A percentile compares a stretch with the other conserved stretches of the same genome.
These are phyloP conservation scores for Protomyctophum bolini DNA, from an alignment of 2,113 vertebrate species.

Conservation along the genomic window DNA sequence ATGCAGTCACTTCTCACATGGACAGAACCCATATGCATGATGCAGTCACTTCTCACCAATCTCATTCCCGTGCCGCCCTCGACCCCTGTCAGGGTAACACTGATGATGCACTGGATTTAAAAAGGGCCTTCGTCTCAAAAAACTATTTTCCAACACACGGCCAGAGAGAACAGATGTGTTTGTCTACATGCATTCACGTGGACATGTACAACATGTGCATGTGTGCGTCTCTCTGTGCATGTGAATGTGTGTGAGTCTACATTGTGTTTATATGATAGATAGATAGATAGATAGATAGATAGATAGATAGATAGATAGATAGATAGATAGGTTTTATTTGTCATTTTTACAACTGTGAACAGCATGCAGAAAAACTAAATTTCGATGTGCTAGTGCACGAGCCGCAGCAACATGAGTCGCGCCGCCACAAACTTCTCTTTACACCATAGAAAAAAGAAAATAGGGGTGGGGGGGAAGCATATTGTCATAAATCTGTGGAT, in stretches of 20 bases:
- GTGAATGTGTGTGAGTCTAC: neutral
- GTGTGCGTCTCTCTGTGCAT: slow-evolving; percentile 9
- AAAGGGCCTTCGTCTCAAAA: slow-evolving; percentile 21
- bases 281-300: too few relatives aligned
- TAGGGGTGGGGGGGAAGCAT: too few relatives aligned
- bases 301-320: too few relatives aligned
- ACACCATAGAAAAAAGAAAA: too few relatives aligned
- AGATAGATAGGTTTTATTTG: too few relatives aligned
- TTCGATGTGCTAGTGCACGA: too few relatives aligned
- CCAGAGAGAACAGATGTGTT: slow-evolving; percentile 45
- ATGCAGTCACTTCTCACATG: slow-evolving; percentile 17
- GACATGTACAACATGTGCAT: neutral
- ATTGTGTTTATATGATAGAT: neutral
- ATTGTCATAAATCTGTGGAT: too few relatives aligned
- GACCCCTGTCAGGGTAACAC: neutral
- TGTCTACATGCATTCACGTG: slow-evolving; percentile 4
- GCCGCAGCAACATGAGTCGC: too few relatives aligned
- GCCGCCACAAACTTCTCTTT: too few relatives aligned
- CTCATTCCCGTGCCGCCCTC: slow-evolving; percentile 1
- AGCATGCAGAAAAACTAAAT: too few relatives aligned
- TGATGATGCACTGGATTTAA: slow-evolving; percentile 33
- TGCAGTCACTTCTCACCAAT: slow-evolving; percentile 13
- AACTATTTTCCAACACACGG: slow-evolving; percentile 17
- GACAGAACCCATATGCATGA: neutral
- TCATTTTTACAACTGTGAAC: too few relatives aligned